phyloP scores from a whole-genome alignment of 2,888 invertebrate genomes.

The Himalopsyche kuldschensis region DNA sequence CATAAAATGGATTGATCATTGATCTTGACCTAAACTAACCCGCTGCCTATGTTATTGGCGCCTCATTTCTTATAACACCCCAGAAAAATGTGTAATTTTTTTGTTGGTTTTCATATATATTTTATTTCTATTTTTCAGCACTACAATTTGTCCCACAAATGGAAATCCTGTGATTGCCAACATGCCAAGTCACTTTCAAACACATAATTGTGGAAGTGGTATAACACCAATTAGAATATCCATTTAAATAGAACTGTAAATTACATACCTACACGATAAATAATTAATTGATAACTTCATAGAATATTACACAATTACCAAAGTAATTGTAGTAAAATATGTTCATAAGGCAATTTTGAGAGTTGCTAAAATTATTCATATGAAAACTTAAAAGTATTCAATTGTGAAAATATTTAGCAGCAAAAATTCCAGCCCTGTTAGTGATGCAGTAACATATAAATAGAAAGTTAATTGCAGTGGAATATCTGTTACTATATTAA shows the following conservation, averaged over 20 bases:
- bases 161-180: constrained; percentile 69
- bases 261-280: not conserved
- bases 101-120: too few species aligned
- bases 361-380: too few species aligned
- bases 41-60: too few species aligned
- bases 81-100: not conserved
- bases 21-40: too few species aligned
- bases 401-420: not conserved
- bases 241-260: not conserved
- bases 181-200: constrained; percentile 49
- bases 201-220: constrained; percentile 33
- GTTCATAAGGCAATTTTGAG: too few species aligned
- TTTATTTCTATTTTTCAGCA: constrained; percentile 52
- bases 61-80: too few species aligned
- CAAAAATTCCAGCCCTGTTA: not conserved
- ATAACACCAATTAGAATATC: constrained; percentile 25
- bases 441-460: not conserved
- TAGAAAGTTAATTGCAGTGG: not conserved
- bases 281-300: not conserved
- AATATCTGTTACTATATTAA: not conserved
- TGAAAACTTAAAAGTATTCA: not conserved
- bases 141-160: constrained; percentile 70
- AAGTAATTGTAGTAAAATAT: too few species aligned
- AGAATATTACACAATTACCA: too few species aligned
- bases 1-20: too few species aligned